Conservation (phyloP, 2,888 invertebrate species). For the Macrosoma leucophasiata region DNA sequence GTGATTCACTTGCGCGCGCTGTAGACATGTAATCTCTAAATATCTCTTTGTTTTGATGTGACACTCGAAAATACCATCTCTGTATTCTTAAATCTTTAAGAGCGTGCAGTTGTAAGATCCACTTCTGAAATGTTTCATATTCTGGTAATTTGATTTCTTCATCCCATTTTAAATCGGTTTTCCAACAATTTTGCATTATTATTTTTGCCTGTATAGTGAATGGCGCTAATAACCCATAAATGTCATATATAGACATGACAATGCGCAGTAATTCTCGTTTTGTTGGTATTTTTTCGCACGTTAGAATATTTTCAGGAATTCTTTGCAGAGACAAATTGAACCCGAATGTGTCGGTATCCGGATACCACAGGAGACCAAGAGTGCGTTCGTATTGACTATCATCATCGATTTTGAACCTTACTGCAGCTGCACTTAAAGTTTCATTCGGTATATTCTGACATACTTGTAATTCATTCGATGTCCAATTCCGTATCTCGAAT, state of each 20-base stretch:
- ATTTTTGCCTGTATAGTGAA: conserved; percentile 11
- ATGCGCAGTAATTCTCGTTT: conserved; percentile 13
- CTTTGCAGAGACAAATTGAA: conserved; percentile 9
- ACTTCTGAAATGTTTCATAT: conserved; percentile 3
- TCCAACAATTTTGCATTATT: conserved; percentile 13
- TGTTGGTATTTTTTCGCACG: conserved; percentile 8
- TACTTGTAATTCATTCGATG: not conserved
- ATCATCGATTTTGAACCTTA: conserved; percentile 7
- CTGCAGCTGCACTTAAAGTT: conserved; percentile 5
- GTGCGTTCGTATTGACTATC: conserved; percentile 4
- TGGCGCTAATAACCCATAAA: conserved; percentile 9
- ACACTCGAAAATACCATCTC: conserved; percentile 8
- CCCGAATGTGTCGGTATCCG: conserved; percentile 1
- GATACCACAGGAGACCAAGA: conserved; percentile 16
- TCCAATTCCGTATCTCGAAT: conserved; percentile 7
- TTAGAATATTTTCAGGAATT: conserved; percentile 8
- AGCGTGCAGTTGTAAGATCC: conserved; percentile 6
- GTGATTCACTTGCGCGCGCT: conserved; percentile 2
- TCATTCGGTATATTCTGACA: conserved; percentile 5
- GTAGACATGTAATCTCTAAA: not conserved
- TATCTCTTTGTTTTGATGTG: not conserved
- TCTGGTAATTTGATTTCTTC: conserved; percentile 2
- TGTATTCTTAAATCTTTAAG: conserved; percentile 9
- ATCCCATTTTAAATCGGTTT: conserved; percentile 10
- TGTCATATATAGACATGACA: conserved; percentile 15